Evolutionary conservation across 1,140 invertebrate species (phyloP), one percentile per base, ranked within the genome.

Genomic region (Cydia splendana): DNA sequence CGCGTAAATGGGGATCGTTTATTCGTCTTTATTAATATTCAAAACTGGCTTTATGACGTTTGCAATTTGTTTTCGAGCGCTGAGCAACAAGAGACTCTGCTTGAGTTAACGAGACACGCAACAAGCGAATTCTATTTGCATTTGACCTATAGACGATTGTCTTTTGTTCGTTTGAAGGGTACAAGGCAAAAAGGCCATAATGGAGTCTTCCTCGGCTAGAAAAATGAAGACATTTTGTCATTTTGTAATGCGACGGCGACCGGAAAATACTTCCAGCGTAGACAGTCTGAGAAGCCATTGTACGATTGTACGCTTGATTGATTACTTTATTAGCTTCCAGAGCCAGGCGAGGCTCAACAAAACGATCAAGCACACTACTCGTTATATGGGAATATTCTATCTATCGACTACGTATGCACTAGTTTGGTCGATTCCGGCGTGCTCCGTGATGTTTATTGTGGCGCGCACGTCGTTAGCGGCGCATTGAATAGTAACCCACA

Each of bases 111-210:
- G 76, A 85, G 84, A 86, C 86, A 90, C 87, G 88, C 88, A 87
- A 91, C 88, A 84, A 87, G 84, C 85, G 84, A 88, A 87, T 85
- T 84, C 77, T 88, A 91, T 90, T 91, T 90, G 85, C 88, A 91
- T 90, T 88, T 90, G 87, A 89, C 88, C 85, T 87, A 85, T 84
- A 88, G 88, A 81, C 82, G 78, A 78, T 82, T 82, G 79, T 85
- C 84, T 86, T 87, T 85, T 88, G 82, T 85, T 80, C 75, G 53
- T 48, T 65, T 53, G 77, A 77, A 78, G 77, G 51, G 76, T 78
- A 74, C 65, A 75, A 57, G 28, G 75, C 79, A 73, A 45, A 74
- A 69, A 20, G 76, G 51, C 74, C 74, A 82, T 77, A 79, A 82
- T 82, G 67, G 77, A 78, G 75, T 79, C 62, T 69, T 76, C 57